Percentiles rank a stretch among this genome's conserved stretches.
These are phyloP conservation scores for Galaxias olidus DNA, from an alignment of 2,797 vertebrate species.

Conservation along the genomic window DNA sequence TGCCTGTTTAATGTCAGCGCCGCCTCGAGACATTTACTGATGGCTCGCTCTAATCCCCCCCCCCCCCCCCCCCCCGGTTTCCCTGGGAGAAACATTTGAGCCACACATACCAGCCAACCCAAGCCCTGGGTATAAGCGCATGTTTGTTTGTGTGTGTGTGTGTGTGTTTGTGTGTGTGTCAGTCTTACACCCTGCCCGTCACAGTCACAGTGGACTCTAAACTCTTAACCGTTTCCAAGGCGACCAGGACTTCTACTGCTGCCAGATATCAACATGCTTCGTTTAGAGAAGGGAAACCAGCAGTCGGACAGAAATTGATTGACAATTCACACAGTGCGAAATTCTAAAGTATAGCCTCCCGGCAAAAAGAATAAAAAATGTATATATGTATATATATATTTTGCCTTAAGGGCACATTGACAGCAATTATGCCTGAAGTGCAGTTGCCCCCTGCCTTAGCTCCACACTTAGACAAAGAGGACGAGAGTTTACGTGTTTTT, in stretches of 20 bases:
- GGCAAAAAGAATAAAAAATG: slow-evolving; percentile 2
- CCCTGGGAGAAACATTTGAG: slow-evolving; percentile 47
- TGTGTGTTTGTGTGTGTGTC: slow-evolving; percentile 14
- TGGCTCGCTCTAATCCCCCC: slow-evolving; percentile 59
- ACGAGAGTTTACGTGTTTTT: background rate
- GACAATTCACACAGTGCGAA: slow-evolving; percentile 55
- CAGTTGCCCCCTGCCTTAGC: background rate
- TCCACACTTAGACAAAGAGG: slow-evolving; percentile 5
- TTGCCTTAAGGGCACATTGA: slow-evolving; percentile 24
- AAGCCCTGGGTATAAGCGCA: slow-evolving; percentile 6
- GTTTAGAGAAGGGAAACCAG: slow-evolving; percentile 43
- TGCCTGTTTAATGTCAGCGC: slow-evolving; percentile 73
- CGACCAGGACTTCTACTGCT: slow-evolving; percentile 65
- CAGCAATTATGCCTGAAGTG: slow-evolving; percentile 25
- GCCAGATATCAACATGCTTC: slow-evolving; percentile 45
- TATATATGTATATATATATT: background rate
- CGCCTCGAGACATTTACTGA: slow-evolving; percentile 64
- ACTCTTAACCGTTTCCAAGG: slow-evolving; percentile 71
- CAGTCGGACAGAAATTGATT: slow-evolving; percentile 58
- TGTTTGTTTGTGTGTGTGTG: slow-evolving; percentile 19
- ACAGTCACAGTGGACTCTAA: slow-evolving; percentile 64
- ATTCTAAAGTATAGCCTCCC: slow-evolving; percentile 14
- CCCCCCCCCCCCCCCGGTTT: slow-evolving; percentile 33
- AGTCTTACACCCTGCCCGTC: slow-evolving; percentile 55
- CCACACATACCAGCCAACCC: slow-evolving; percentile 29